Percentiles rank a stretch among this genome's conserved stretches.
Evolutionary conservation across 1,140 invertebrate genomes (phyloP).

Genomic region (Eumaeus atala): DNA sequence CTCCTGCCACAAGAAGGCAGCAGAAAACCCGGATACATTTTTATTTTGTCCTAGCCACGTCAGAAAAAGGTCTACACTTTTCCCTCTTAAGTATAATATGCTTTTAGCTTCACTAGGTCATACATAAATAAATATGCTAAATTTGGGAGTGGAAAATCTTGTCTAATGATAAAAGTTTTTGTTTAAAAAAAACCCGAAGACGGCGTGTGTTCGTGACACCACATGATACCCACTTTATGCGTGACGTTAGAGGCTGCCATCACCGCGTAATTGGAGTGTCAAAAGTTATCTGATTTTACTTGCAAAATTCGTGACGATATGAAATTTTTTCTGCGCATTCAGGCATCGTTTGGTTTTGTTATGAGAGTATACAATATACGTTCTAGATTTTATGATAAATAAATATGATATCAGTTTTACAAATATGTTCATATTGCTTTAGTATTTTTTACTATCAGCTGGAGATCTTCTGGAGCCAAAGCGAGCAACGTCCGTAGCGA

Average conservation of each 20-base stretch:
- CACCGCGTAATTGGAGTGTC: constrained; percentile 71
- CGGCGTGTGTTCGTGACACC: constrained; percentile 36
- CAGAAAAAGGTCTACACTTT: no score
- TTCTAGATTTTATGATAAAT: constrained; percentile 44
- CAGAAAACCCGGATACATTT: no score
- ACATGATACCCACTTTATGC: constrained; percentile 45
- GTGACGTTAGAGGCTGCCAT: constrained; percentile 57
- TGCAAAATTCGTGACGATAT: constrained; percentile 67
- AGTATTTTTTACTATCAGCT: no score
- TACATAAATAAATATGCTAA: not conserved
- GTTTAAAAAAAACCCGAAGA: constrained; percentile 39
- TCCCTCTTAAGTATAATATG: no score
- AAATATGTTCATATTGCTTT: no score
- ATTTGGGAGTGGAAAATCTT: constrained; percentile 13
- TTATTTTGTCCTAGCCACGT: no score
- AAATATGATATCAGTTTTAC: not conserved
- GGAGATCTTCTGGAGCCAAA: no score
- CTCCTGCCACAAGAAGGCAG: no score
- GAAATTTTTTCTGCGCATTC: constrained; percentile 59
- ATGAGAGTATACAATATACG: constrained; percentile 67
- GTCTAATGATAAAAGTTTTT: constrained; percentile 36
- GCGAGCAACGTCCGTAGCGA: no score
- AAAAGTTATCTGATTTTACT: constrained; percentile 74
- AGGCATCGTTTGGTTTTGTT: constrained; percentile 59
- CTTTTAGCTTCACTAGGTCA: no score